phyloP scores from a whole-genome alignment of 2,888 invertebrate genomes.

The Ernsta delagoae region DNA sequence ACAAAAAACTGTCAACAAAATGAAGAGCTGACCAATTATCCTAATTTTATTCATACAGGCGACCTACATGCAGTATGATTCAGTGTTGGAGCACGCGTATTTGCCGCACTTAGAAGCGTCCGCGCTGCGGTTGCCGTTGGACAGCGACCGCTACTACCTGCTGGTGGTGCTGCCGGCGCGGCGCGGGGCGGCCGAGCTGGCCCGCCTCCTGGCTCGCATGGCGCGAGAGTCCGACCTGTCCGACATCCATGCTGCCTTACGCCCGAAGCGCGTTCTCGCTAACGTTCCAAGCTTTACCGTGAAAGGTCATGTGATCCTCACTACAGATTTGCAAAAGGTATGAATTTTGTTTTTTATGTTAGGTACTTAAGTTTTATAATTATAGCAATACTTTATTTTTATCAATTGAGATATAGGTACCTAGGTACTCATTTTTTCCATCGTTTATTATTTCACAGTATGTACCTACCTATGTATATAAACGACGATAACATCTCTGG shows the following conservation, averaged over 20 bases:
- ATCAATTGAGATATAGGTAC: too few species aligned
- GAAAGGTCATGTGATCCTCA: slow-evolving; percentile 91
- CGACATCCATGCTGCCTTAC: slow-evolving; percentile 87
- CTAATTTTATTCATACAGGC: slow-evolving; percentile 64
- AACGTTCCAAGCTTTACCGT: slow-evolving; percentile 92
- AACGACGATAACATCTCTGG: too few species aligned
- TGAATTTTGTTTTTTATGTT: too few species aligned
- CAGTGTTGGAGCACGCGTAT: slow-evolving; percentile 90
- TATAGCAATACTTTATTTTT: too few species aligned
- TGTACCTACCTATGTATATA: too few species aligned
- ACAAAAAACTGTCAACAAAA: background rate
- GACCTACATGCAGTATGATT: slow-evolving; percentile 90
- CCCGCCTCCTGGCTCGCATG: slow-evolving; percentile 87
- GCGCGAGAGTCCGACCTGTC: slow-evolving; percentile 86
- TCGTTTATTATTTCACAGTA: too few species aligned
- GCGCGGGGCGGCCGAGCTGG: slow-evolving; percentile 85
- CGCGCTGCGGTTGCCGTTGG: slow-evolving; percentile 91
- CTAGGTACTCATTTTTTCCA: too few species aligned
- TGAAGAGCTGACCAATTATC: background rate
- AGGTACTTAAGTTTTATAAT: too few species aligned
- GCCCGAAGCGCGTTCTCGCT: slow-evolving; percentile 89
- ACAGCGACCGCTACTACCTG: slow-evolving; percentile 91
- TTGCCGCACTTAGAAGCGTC: slow-evolving; percentile 89
- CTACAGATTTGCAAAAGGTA: slow-evolving; percentile 93
- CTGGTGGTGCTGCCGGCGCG: slow-evolving; percentile 89